phyloP scores from a whole-genome alignment of 2,113 vertebrate species.

The Rhinopithecus roxellana region DNA sequence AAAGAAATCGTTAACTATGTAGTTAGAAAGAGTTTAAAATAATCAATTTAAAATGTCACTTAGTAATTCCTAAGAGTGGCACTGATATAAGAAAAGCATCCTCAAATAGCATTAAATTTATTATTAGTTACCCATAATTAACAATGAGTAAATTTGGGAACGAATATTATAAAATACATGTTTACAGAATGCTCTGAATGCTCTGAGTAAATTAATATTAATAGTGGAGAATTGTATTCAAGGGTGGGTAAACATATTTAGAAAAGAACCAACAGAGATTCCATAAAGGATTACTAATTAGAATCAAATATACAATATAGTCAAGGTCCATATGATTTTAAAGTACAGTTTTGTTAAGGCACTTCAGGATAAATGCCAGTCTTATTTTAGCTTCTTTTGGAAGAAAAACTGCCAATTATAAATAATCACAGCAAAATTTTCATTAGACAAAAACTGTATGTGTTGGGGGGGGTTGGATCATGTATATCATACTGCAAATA shows the following conservation, averaged over 20 bases:
- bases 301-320: slow-evolving; percentile 60
- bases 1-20: slow-evolving; percentile 59
- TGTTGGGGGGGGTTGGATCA: background rate
- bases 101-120: slow-evolving; percentile 42
- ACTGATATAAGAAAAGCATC: slow-evolving; percentile 51
- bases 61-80: slow-evolving; percentile 66
- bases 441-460: slow-evolving; percentile 40
- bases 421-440: slow-evolving; percentile 55
- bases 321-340: slow-evolving; percentile 54
- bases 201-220: slow-evolving; percentile 54
- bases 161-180: slow-evolving; percentile 40
- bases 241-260: slow-evolving; percentile 40
- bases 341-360: slow-evolving; percentile 71
- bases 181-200: slow-evolving; percentile 51
- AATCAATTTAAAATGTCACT: slow-evolving; percentile 49
- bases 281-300: slow-evolving; percentile 30
- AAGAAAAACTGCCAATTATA: slow-evolving; percentile 64
- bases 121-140: slow-evolving; percentile 46
- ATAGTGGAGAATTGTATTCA: slow-evolving; percentile 33
- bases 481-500: slow-evolving; percentile 51
- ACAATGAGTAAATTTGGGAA: slow-evolving; percentile 12
- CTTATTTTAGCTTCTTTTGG: slow-evolving; percentile 47
- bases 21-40: slow-evolving; percentile 54
- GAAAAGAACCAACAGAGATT: background rate
- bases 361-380: slow-evolving; percentile 61